Base-by-base conservation (phyloP, 2,113 vertebrate species). In the Pseudonaja textilis region DNA sequence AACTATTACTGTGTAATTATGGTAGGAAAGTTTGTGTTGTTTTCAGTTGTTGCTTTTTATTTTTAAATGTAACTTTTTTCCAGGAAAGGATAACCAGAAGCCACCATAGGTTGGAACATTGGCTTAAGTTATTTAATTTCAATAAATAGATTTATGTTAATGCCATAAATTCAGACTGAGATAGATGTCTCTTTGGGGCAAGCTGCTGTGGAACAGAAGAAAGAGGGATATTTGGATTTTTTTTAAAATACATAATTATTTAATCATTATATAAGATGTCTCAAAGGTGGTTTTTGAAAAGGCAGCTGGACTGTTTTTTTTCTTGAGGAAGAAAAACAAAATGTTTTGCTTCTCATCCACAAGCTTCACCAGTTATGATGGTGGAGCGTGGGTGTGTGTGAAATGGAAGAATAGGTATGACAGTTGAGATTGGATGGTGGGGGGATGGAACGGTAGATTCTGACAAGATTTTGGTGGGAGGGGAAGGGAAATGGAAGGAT, bases 101-200 rank as follows among this genome's bases (percentile, higher is more conserved):
- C 96, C 97, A 97, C 97, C 96, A 96, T 98, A 97, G 97, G 97
- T 98, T 98, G 97, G 96, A 98, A 98, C 98, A 98, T 98, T 97
- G 96, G 97, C 98, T 98, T 98, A 95, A 97, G 18, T 97, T 98
- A 96, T 95, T 97, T 96, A 97, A 98, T 98, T 98, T 97, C 91
- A 96, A 96, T 95, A 97, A 97, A 93, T 97, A 97, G 96, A 97
- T 92, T 61, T 97, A 96, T 98, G 96, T 98, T 97, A 86, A 95
- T 96, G 3, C 95, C 94, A 93, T 97, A 98, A 97, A 97, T 95
- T 96, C 95, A 95, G 95, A 4, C 95, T 95, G 96, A 95, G 97
- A 94, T 98, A 96, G 95, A 94, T 97, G 95, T 96, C 88, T 94
- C 95, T 96, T 96, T 97, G 97, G 97, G 98, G 97, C 98, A 98